phyloP scores from a whole-genome alignment of 2,888 invertebrate species.

The Julus scandinavius region DNA sequence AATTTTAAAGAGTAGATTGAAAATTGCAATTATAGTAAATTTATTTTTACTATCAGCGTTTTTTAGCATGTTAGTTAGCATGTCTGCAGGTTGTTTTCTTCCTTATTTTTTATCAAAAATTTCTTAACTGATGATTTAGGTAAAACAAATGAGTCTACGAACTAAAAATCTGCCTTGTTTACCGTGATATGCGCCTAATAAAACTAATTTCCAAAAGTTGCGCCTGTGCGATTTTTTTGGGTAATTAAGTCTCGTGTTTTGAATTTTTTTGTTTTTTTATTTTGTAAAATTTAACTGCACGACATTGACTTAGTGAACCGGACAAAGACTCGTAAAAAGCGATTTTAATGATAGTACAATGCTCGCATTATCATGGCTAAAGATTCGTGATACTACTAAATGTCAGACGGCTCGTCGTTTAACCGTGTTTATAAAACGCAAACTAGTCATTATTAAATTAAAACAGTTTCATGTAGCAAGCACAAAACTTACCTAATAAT shows the following conservation, averaged over 20 bases:
- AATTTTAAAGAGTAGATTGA: too few relatives aligned
- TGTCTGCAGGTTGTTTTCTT: too few relatives aligned
- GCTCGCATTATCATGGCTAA: slow-evolving; percentile 40
- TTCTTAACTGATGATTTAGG: too few relatives aligned
- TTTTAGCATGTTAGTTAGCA: too few relatives aligned
- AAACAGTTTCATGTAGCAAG: slow-evolving; percentile 28
- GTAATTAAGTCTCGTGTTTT: slow-evolving; percentile 2
- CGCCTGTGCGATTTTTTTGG: slow-evolving; percentile 21
- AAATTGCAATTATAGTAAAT: too few relatives aligned
- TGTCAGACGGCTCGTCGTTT: slow-evolving; percentile 35
- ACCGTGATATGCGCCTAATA: not conserved
- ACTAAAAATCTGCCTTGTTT: not conserved
- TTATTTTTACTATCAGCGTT: too few relatives aligned
- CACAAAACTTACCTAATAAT: slow-evolving; percentile 30
- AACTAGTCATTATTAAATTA: slow-evolving; percentile 43
- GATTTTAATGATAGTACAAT: slow-evolving; percentile 46
- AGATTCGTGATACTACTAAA: slow-evolving; percentile 10
- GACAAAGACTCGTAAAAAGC: slow-evolving; percentile 43
- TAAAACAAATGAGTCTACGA: not conserved
- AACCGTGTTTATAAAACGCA: slow-evolving; percentile 45
- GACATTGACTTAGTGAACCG: slow-evolving; percentile 43
- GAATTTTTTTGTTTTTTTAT: not conserved
- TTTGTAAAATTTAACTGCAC: slow-evolving; percentile 16
- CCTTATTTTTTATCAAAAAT: not conserved
- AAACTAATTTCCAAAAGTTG: not conserved